phyloP scores from a whole-genome alignment of 2,113 vertebrate species.

The Cyprinodon tularosa region DNA sequence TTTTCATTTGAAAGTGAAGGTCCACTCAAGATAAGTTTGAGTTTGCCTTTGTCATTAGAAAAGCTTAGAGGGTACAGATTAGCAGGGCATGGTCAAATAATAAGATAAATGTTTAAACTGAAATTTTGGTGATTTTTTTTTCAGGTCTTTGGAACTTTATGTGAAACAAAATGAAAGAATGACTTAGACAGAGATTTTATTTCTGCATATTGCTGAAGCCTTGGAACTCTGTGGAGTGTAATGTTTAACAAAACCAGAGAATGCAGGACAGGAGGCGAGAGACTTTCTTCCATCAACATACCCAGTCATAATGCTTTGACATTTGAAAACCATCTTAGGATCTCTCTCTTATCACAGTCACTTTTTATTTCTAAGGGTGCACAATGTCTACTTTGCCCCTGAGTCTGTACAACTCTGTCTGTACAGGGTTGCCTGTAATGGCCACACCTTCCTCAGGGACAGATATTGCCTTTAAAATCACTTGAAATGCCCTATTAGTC shows the following conservation, averaged over 20 bases:
- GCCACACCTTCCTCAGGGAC: conserved; percentile 41
- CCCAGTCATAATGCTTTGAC: conserved; percentile 29
- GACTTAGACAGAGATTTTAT: conserved; percentile 36
- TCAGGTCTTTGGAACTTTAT: conserved; percentile 37
- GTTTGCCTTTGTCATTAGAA: neutral
- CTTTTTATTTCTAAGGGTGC: conserved; percentile 26
- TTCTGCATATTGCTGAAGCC: conserved; percentile 30
- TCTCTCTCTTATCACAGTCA: conserved; percentile 45
- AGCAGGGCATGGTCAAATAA: neutral
- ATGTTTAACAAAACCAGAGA: conserved; percentile 23
- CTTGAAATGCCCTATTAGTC: conserved; percentile 38
- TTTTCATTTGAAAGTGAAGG: neutral
- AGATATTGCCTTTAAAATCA: conserved; percentile 44
- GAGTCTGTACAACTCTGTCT: conserved; percentile 30
- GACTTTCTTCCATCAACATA: conserved; percentile 16
- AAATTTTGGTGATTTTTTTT: neutral
- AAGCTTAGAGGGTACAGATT: neutral
- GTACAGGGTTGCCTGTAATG: conserved; percentile 39
- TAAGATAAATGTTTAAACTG: neutral
- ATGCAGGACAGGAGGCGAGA: neutral
- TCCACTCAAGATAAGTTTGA: neutral
- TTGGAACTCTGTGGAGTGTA: conserved; percentile 50
- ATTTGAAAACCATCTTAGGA: conserved; percentile 39
- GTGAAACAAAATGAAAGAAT: conserved; percentile 40
- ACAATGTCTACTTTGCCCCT: conserved; percentile 30